Base-by-base conservation (phyloP, 2,797 vertebrate species). In the Rallus crepitans region DNA sequence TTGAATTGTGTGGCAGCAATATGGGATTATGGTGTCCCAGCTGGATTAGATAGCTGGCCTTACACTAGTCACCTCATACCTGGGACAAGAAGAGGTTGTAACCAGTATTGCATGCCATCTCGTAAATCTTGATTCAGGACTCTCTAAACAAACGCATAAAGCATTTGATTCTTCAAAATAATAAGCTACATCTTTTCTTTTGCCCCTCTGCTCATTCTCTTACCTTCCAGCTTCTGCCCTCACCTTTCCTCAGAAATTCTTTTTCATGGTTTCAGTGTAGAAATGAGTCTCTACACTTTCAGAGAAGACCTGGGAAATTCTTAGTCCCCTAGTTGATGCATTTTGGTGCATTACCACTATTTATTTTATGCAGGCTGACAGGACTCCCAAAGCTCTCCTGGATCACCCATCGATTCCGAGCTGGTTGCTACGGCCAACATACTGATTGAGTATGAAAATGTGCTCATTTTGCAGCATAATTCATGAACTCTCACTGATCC, bases 291-390 rank as follows among this genome's bases (percentile, higher is more conserved):
- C 21, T 9, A 31, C 17, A 19, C 40, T 78, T 69, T 21, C 5
- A 2, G 25, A 66, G 50, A 47, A 63, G 57, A 53, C 8, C 23
- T 33, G 15, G 28, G 71, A 68, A 71, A 20, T 93, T 82, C 79
- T 79, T 64, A 50, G 45, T 15, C 25, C n/a, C 1, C 1, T 40
- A 70, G n/a, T 3, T 72, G 40, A 27, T 56, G n/a, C 18, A 12
- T 76, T 79, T 64, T 1, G 1, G 9, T 72, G 27, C 0, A 1
- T n/a, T 59, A 47, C 10, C 5, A 1, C 61, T 60, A 3, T 73
- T 92, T 90, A 24, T 55, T 79, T 79, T 56, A 56, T 30, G 8
- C 23, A 3, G 6, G 15, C 53, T 76, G 14, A 69, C 64, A 50
- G 48, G 35, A 12, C 39, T 81, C 25, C 68, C 1, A 0, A n/a